Conservation (phyloP, 2,888 invertebrate genomes). For the Patella pellucida region DNA sequence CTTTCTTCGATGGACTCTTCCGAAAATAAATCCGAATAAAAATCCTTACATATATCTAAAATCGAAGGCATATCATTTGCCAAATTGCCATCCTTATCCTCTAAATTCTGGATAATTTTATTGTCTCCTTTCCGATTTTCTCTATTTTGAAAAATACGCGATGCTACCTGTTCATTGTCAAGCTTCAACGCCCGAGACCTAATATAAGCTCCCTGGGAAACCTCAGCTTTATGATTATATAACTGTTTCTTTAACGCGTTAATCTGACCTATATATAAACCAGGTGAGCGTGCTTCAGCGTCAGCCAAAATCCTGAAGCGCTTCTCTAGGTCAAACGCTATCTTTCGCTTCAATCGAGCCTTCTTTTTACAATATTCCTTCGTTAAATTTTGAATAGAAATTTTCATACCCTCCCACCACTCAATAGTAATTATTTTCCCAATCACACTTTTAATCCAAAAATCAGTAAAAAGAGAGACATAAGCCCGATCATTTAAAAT, state of each 20-base stretch:
- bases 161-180: not conserved
- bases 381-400: not conserved
- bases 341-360: slow-evolving; percentile 1
- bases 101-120: slow-evolving; percentile 12
- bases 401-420: slow-evolving; percentile 1
- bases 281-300: not conserved
- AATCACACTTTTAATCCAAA: not conserved
- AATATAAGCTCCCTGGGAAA: not conserved
- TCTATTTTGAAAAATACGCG: slow-evolving; percentile 5
- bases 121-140: not conserved
- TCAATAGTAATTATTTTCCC: not conserved
- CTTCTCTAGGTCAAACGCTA: not conserved
- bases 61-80: slow-evolving; percentile 11
- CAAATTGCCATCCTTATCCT: slow-evolving; percentile 6
- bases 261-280: not conserved
- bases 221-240: not conserved
- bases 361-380: not conserved
- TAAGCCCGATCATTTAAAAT: not conserved
- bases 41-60: slow-evolving; percentile 13
- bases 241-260: slow-evolving; percentile 1
- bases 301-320: not conserved
- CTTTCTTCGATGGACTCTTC: slow-evolving; percentile 22
- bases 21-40: slow-evolving; percentile 18
- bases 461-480: slow-evolving; percentile 5
- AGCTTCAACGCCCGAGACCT: not conserved